Evolutionary conservation across 2,888 invertebrate genomes (phyloP).

Genomic region (Lasioglossum villosulum): DNA sequence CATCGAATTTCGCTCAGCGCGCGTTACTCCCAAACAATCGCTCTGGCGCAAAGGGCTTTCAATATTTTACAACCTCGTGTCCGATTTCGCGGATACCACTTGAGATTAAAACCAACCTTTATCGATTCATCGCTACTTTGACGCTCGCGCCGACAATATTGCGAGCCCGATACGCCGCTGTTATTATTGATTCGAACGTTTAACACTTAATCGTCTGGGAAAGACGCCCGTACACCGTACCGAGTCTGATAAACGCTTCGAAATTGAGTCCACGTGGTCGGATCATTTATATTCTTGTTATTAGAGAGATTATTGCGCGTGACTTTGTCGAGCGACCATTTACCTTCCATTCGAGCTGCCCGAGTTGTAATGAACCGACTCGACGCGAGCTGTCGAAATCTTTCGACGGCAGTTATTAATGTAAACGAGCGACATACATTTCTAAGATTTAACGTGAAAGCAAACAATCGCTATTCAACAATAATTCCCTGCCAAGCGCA

Average conservation of each 20-base stretch:
- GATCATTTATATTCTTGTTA: neutral
- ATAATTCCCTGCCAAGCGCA: neutral
- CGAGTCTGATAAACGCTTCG: neutral
- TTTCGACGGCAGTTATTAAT: neutral
- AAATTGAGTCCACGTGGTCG: neutral
- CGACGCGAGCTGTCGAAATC: neutral
- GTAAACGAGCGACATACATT: neutral
- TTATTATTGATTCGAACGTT: neutral
- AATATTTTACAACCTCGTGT: neutral
- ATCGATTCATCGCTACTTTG: neutral
- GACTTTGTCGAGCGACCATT: neutral
- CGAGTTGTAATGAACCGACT: neutral
- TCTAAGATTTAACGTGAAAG: constrained; percentile 9
- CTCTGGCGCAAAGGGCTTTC: neutral
- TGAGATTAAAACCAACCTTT: neutral
- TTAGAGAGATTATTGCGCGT: neutral
- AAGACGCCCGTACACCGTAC: neutral
- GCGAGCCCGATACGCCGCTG: neutral
- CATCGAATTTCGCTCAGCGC: neutral
- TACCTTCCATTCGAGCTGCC: neutral
- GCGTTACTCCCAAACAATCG: neutral
- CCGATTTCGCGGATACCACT: neutral
- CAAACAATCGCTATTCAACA: constrained; percentile 8
- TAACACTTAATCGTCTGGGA: neutral
- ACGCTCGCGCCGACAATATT: neutral